Conservation (phyloP, 2,888 invertebrate genomes). For the Callyntrura sp. region DNA sequence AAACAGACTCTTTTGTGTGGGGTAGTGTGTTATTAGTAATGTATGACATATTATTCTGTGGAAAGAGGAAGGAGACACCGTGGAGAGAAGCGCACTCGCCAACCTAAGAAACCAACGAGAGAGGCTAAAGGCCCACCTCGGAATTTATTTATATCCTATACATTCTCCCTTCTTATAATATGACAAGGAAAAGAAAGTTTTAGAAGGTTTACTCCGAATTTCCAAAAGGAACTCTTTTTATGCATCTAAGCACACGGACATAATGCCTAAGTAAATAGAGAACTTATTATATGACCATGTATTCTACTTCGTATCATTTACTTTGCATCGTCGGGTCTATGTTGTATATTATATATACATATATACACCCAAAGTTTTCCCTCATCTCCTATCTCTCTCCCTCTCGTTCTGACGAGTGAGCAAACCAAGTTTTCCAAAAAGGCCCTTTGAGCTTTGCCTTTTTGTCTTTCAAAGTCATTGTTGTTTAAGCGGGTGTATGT, state of each 20-base stretch:
- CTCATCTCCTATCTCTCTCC: no score
- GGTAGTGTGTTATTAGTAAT: constrained; percentile 47
- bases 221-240: neutral
- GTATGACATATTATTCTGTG: neutral
- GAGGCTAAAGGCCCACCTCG: constrained; percentile 22
- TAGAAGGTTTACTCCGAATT: neutral
- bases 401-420: neutral
- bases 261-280: neutral
- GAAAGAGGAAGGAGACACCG: constrained; percentile 1
- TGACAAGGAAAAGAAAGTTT: constrained; percentile 29
- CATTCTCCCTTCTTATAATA: neutral
- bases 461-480: constrained; percentile 70
- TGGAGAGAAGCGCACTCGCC: neutral
- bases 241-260: neutral
- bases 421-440: constrained; percentile 34
- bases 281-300: neutral
- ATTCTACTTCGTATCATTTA: neutral
- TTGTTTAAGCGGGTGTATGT: constrained; percentile 23
- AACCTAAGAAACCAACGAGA: neutral
- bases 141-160: constrained; percentile 41
- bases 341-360: no score
- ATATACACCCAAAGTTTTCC: neutral
- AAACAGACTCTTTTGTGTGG: constrained; percentile 16
- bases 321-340: no score
- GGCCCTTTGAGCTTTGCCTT: constrained; percentile 61